Evolutionary conservation across 2,888 invertebrate genomes (phyloP), one percentile per base, ranked within the genome.

Genomic region (Drosophila neutralis): DNA sequence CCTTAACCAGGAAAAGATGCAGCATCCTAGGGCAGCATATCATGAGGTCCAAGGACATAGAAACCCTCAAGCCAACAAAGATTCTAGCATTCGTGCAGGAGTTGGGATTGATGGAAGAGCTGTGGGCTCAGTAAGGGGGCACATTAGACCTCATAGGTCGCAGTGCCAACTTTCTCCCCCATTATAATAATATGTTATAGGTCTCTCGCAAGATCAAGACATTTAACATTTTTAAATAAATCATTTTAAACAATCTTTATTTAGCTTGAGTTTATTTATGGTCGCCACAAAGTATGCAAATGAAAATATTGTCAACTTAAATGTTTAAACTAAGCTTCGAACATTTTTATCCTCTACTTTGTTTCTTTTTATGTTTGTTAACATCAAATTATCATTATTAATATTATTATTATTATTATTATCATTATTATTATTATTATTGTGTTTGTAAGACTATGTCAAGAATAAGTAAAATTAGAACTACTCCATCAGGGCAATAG

Each of bases 241-340:
- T 7, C 5, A 1, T 6, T 21, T 45, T 13, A 4, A 0, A 27
- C 6, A 10, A 35, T 21, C 0, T 24, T 15, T 15, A 24, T 24
- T 13, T 8, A 15, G 45, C 15, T 15, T 24, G 24, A 45, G 4
- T 24, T 5, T 54, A 24, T 11, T 7, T 18, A 10, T 11, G 18
- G 7, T 18, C 31, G 36, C 69, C 59, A 10, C 2, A 59, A 69
- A 69, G 52, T 69, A 69, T 69, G 69, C 69, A 36, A 51, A 2
- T 7, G 5, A 7, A 58, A 57, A 31, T 51, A 7, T 15, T 5
- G 8, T 13, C 11, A 15, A n/a, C 7, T 11, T 1, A 4, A 33
- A n/a, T 15, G 4, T 2, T 0, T 1, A 31, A 36, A 11, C 18
- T 10, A 10, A 11, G 24, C 21, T 24, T 11, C 7, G 1, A n/a